These are phyloP conservation scores for Drosophila melanosoma DNA, from an alignment of 2,888 invertebrate genomes.

Conservation along the genomic window DNA sequence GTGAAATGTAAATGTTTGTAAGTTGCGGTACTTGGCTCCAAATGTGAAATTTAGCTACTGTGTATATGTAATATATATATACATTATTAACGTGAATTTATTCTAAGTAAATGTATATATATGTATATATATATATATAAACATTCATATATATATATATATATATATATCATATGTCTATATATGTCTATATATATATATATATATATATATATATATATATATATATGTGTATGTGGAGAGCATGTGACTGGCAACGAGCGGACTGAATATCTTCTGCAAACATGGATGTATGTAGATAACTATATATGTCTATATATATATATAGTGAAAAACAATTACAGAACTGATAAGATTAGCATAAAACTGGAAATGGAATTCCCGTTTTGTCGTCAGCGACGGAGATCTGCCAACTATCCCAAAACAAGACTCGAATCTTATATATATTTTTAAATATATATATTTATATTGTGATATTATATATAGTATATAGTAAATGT, in stretches of 20 bases:
- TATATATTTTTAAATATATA: not conserved
- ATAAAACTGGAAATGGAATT: conserved; percentile 28
- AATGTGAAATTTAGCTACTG: not conserved
- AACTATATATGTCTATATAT: not conserved
- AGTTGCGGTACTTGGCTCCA: not conserved
- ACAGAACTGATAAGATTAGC: conserved; percentile 45
- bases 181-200: not conserved
- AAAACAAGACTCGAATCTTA: conserved; percentile 6
- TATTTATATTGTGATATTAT: not conserved
- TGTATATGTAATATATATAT: not conserved
- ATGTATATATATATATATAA: too few relatives aligned
- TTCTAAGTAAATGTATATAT: too few relatives aligned
- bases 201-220: not conserved
- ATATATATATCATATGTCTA: too few relatives aligned
- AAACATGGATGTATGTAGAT: not conserved
- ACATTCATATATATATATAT: too few relatives aligned
- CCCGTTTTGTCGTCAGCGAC: conserved; percentile 9
- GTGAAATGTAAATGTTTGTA: too few relatives aligned
- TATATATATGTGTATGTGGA: not conserved
- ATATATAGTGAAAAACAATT: conserved; percentile 8
- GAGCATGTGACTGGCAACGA: conserved; percentile 11
- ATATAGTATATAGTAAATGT: not conserved
- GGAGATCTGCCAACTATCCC: conserved; percentile 4
- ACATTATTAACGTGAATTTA: too few relatives aligned
- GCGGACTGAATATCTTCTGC: conserved; percentile 7